Evolutionary conservation across 2,113 vertebrate genomes (phyloP).

Genomic region (Aleadryas rufinucha): DNA sequence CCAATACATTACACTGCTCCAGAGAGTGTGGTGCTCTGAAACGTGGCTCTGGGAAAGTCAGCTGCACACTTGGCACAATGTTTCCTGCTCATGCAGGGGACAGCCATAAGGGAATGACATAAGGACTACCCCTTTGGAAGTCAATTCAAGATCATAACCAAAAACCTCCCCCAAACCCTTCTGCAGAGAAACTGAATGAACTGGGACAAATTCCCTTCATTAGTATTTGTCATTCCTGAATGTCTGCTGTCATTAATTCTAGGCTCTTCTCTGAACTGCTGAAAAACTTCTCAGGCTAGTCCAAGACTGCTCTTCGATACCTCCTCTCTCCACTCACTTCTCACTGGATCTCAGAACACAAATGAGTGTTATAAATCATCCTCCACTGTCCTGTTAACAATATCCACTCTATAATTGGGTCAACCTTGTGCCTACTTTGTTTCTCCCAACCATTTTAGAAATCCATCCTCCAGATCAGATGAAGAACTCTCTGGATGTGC

Average conservation of each 20-base stretch:
- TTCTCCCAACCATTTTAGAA: background rate
- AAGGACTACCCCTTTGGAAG: background rate
- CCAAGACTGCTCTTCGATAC: background rate
- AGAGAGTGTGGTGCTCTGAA: background rate
- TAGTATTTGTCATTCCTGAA: background rate
- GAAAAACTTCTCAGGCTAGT: background rate
- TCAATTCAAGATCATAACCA: background rate
- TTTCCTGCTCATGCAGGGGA: background rate
- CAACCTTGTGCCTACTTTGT: background rate
- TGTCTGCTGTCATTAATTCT: background rate
- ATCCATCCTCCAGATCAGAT: background rate
- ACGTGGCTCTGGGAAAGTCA: background rate
- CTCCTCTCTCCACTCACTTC: background rate
- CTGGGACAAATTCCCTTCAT: background rate
- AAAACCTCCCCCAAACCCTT: background rate
- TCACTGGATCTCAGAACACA: background rate
- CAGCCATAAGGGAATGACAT: background rate
- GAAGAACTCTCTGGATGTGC: background rate
- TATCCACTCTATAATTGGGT: background rate
- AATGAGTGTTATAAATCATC: background rate
- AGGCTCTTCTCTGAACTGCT: background rate
- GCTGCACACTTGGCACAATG: background rate
- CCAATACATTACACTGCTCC: background rate
- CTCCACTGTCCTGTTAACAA: background rate
- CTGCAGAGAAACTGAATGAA: background rate